Evolutionary conservation across 2,888 invertebrate species (phyloP).

Genomic region (Rhamphomyia laevipes): DNA sequence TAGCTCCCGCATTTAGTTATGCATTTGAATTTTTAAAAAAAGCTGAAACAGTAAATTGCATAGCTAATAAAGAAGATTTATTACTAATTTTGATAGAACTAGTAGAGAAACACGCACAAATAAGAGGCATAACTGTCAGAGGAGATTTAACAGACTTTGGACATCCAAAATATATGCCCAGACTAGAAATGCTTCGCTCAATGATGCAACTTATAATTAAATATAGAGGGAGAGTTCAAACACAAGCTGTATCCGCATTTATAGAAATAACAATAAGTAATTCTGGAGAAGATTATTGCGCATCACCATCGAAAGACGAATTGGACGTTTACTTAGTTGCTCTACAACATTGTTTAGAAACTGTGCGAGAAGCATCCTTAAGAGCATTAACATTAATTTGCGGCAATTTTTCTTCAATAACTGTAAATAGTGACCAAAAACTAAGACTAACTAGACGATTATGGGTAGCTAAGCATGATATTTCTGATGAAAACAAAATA

Average conservation of each 20-base stretch:
- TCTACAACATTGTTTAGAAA: slow-evolving; percentile 57
- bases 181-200: slow-evolving; percentile 67
- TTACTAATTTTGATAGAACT: slow-evolving; percentile 51
- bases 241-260: slow-evolving; percentile 66
- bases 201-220: slow-evolving; percentile 64
- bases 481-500: slow-evolving; percentile 57
- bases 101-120: slow-evolving; percentile 60
- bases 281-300: slow-evolving; percentile 53
- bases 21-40: slow-evolving; percentile 65
- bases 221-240: slow-evolving; percentile 58
- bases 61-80: slow-evolving; percentile 43
- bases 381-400: slow-evolving; percentile 38
- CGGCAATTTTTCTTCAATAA: too few relatives aligned
- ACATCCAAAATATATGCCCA: slow-evolving; percentile 69
- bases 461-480: slow-evolving; percentile 76
- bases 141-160: slow-evolving; percentile 45
- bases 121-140: slow-evolving; percentile 37
- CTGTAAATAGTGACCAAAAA: too few relatives aligned
- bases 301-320: slow-evolving; percentile 53
- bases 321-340: slow-evolving; percentile 64
- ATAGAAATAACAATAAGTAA: slow-evolving; percentile 67
- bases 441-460: slow-evolving; percentile 47
- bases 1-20: slow-evolving; percentile 70
- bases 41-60: slow-evolving; percentile 40
- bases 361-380: slow-evolving; percentile 68